Base-by-base conservation (phyloP, 2,888 invertebrate species). In the Stratiomys singularior region DNA sequence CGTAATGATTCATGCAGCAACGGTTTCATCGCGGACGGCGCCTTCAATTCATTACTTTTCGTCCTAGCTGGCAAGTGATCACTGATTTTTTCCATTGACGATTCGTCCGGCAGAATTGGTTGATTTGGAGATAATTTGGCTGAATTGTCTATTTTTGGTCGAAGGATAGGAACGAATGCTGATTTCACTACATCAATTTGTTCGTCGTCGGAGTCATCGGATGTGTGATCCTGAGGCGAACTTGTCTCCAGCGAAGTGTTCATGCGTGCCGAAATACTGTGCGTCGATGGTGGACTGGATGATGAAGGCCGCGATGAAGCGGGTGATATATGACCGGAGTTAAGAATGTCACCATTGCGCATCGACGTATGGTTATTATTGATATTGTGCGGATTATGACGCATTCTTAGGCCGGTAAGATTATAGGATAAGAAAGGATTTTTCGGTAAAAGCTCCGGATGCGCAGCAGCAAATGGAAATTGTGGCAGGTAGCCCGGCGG, bases 181-280 rank as follows among this genome's bases (percentile, higher is more conserved):
- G 93, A 93, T 82, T 92, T 92, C 0, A 93, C 93, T 27, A 93
- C 93, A 83, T 93, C 93, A 82, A 93, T 93, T 77, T 91, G 91
- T 83, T 93, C 93, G 78, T 93, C 93, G 66, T 92, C 92, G 0
- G 92, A 92, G 80, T 90, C 90, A 78, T 91, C 91, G 3, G 91
- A 90, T 15, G 86, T 85, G 67, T 88, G 86, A 52, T 89, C 88
- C 72, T 88, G 88, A 13, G 91, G 90, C 13, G 92, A 93, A 83
- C 91, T 91, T 21, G 90, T 90, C 84, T 91, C 91, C 0, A 90
- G 89, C 80, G 90, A 90, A 0, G 89, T 88, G 83, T 91, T 90
- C 76, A 87, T 82, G 81, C 86, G 87, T 69, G 71, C 80, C 76
- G 79, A 82, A 78, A 80, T 80, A 78, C 78, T 80, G 47, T 79